Evolutionary conservation across 2,113 vertebrate species (phyloP).

Genomic region (Cyanistes caeruleus): DNA sequence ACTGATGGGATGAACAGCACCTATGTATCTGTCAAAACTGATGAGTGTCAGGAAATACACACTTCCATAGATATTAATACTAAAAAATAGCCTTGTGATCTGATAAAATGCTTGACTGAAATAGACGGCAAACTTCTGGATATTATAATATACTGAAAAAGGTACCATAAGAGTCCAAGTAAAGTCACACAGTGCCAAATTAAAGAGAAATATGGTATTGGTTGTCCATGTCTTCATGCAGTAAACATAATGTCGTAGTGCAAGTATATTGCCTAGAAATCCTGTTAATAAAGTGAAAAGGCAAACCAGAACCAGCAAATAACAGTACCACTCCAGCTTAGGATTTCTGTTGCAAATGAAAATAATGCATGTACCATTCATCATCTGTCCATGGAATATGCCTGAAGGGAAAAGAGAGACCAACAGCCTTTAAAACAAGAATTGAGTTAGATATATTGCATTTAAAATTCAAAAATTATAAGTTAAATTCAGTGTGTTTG

Average conservation of each 20-base stretch:
- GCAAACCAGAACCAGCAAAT: constrained; percentile 73
- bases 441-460: background rate
- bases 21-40: constrained; percentile 80
- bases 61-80: constrained; percentile 79
- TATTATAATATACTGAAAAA: constrained; percentile 74
- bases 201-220: constrained; percentile 78
- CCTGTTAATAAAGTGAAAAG: constrained; percentile 70
- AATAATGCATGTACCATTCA: constrained; percentile 32
- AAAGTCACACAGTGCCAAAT: constrained; percentile 80
- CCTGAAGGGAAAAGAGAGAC: constrained; percentile 53
- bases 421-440: background rate
- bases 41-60: constrained; percentile 82
- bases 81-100: constrained; percentile 77
- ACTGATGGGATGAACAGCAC: constrained; percentile 78
- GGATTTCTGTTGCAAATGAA: constrained; percentile 68
- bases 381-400: background rate
- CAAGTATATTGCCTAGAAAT: constrained; percentile 78
- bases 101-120: constrained; percentile 69
- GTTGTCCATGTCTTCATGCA: constrained; percentile 68
- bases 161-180: constrained; percentile 80
- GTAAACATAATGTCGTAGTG: constrained; percentile 72
- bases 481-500: background rate
- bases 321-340: constrained; percentile 76
- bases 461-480: background rate
- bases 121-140: constrained; percentile 25